Conservation (phyloP, 2,113 vertebrate genomes). For the Oncorhynchus nerka region DNA sequence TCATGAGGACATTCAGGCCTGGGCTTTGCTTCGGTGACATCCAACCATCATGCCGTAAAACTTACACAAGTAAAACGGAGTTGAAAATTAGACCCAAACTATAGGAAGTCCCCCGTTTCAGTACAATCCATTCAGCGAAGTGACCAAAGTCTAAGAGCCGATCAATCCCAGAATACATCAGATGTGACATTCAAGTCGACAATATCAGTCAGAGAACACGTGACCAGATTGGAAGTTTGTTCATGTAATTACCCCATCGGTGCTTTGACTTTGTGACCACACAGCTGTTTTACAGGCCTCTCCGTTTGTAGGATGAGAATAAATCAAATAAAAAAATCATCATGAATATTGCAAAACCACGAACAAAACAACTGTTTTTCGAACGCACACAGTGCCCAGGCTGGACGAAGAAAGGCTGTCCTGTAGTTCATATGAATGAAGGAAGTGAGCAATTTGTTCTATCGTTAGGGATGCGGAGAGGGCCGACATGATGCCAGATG, state of each 20-base stretch:
- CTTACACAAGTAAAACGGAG: background rate
- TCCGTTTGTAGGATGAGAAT: constrained; percentile 2
- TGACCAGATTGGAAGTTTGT: too few species aligned
- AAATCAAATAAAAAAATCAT: background rate
- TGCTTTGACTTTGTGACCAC: background rate
- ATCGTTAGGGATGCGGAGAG: constrained; percentile 33
- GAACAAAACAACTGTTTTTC: constrained; percentile 24
- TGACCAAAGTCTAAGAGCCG: background rate
- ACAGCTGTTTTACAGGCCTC: constrained; percentile 19
- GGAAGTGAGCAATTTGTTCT: constrained; percentile 52
- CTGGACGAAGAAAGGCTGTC: constrained; percentile 7
- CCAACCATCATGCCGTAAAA: background rate
- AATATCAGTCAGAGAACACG: background rate
- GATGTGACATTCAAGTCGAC: background rate
- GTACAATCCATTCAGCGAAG: background rate
- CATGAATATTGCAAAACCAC: constrained; percentile 34
- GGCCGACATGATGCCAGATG: constrained; percentile 39
- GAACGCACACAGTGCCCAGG: constrained; percentile 17
- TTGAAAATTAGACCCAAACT: background rate
- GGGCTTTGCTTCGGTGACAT: too few species aligned
- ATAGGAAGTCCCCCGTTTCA: too few species aligned
- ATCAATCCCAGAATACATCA: background rate
- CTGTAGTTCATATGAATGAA: constrained; percentile 47
- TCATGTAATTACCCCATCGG: background rate
- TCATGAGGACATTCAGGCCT: too few species aligned